These are phyloP conservation scores for Darevskia mixta DNA, from an alignment of 2,797 vertebrate genomes.

Conservation along the genomic window DNA sequence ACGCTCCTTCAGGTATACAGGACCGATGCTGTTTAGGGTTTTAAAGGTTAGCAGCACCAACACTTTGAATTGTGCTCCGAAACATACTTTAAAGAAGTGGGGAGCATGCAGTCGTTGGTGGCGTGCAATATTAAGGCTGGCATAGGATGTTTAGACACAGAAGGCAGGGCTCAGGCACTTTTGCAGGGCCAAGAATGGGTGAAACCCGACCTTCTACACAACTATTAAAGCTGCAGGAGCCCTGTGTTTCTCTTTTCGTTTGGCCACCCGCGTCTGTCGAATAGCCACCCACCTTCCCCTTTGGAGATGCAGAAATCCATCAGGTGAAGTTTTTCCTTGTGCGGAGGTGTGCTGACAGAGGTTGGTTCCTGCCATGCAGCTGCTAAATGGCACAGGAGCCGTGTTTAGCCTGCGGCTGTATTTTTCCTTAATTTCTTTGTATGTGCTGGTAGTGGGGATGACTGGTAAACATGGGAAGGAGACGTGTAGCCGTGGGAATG, in stretches of 20 bases:
- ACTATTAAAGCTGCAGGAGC: too few species aligned
- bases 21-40: too few species aligned
- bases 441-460: neutral
- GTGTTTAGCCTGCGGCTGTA: neutral
- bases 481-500: neutral
- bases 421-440: neutral
- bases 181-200: too few species aligned
- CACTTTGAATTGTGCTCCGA: too few species aligned
- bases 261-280: neutral
- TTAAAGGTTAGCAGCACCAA: too few species aligned
- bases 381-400: neutral
- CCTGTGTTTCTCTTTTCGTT: too few species aligned
- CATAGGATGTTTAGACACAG: too few species aligned
- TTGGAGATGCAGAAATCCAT: neutral
- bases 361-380: neutral
- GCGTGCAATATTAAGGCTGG: too few species aligned
- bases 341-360: neutral
- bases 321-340: neutral
- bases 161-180: neutral
- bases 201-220: too few species aligned
- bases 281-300: neutral
- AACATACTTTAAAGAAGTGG: too few species aligned
- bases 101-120: neutral
- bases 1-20: too few species aligned
- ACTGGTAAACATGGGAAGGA: neutral